Base-by-base conservation (phyloP, 2,888 invertebrate genomes). In the Eremobia ochroleuca region DNA sequence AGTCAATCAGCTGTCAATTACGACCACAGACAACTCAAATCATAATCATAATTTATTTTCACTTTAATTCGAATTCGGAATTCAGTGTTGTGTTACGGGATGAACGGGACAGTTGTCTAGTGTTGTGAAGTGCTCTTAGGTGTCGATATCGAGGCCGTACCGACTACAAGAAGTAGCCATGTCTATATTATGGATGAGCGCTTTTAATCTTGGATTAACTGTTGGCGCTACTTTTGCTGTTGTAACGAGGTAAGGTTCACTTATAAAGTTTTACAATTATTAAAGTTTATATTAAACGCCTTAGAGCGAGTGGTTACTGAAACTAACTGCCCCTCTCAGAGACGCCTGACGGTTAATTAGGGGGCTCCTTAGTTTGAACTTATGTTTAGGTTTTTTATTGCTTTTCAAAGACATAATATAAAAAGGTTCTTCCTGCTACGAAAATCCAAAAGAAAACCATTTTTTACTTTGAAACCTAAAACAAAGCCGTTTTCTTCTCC, bases 141-240 rank as follows among this genome's bases (percentile, higher is more conserved):
- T 84, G 83, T 84, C 76, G 71, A 83, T 88, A 87, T 86, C 78
- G 75, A 85, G 78, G 82, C 74, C 73, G 79, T 81, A 55, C 46
- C 81, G 77, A 64, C 49, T 67, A 66, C 74, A 82, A 82, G 70
- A 81, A 82, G 85, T 89, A 92, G 93, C 87, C 90, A 98, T 98
- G 98, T 97, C 97, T 89, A 90, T 97, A 69, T 83, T 98, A 79
- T 98, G 97, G 97, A 97, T 98, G 97, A 97, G 97, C 85, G 95
- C 97, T 81, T 96, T 98, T 91, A 97, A 97, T 94, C 93, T 98
- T 85, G 97, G 97, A 81, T 93, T 98, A 91, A 97, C 98, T 76
- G 94, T 98, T 90, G 97, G 97, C 83, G 97, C 97, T 79, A 98
- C 98, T 78, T 97, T 95, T 92, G 96, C 97, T 78, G 97, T 98